These are phyloP conservation scores for Sebastes hubbsi DNA, from an alignment of 2,797 vertebrate genomes.

Conservation along the genomic window DNA sequence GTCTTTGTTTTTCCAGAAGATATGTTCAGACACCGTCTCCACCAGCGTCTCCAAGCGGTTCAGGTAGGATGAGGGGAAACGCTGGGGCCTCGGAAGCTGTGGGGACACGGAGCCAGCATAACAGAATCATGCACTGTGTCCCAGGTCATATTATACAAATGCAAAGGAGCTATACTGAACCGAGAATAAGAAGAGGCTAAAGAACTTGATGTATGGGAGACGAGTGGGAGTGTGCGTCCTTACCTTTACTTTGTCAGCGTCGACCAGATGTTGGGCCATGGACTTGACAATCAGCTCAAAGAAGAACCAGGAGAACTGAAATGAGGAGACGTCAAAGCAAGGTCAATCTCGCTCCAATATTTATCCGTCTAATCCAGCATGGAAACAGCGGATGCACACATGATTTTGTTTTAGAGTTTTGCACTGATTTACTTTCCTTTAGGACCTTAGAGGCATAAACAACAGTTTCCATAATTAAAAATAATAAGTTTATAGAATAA, in stretches of 20 bases:
- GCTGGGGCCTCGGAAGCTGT: constrained; percentile 89
- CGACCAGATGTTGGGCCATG: constrained; percentile 93
- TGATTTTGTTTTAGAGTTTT: background rate
- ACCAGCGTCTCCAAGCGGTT: constrained; percentile 90
- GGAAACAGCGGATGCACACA: background rate
- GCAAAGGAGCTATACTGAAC: background rate
- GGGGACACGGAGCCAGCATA: background rate
- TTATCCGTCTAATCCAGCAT: background rate
- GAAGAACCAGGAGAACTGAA: constrained; percentile 98
- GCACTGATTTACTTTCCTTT: background rate
- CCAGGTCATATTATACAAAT: background rate
- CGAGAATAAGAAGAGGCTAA: background rate
- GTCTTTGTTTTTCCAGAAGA: constrained; percentile 93
- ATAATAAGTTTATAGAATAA: background rate
- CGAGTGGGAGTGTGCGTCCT: background rate
- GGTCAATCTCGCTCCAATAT: background rate
- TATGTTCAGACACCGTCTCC: constrained; percentile 91
- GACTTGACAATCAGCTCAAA: constrained; percentile 95
- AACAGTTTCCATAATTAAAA: background rate
- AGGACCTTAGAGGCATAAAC: background rate
- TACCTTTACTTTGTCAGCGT: constrained; percentile 90
- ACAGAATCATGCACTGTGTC: background rate
- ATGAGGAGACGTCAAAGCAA: constrained; percentile 9
- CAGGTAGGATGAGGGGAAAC: constrained; percentile 93
- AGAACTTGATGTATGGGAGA: background rate